phyloP scores from a whole-genome alignment of 2,113 vertebrate species.

The Nibea coibor region DNA sequence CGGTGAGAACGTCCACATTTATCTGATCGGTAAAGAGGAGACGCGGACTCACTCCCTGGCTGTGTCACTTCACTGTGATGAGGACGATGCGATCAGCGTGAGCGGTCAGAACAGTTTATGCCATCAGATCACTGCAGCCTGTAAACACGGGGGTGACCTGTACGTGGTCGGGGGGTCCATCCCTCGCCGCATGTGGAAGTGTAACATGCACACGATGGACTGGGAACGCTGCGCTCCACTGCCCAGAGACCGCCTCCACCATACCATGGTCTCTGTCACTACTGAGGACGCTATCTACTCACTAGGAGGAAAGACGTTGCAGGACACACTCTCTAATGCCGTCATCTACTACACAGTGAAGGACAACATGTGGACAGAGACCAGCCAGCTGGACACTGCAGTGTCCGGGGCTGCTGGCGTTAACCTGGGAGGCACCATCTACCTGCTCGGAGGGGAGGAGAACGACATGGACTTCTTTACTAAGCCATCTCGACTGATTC shows the following conservation, averaged over 20 bases:
- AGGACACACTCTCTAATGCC: constrained; percentile 96
- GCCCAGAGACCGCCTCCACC: constrained; percentile 95
- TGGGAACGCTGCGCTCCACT: constrained; percentile 98
- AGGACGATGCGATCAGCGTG: constrained; percentile 94
- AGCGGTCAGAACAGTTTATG: constrained; percentile 98
- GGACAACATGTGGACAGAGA: constrained; percentile 98
- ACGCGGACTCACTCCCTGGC: constrained; percentile 95
- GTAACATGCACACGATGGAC: constrained; percentile 98
- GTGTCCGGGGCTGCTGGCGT: constrained; percentile 96
- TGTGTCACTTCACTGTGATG: constrained; percentile 94
- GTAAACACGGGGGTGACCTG: constrained; percentile 95
- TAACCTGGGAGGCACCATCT: constrained; percentile 95
- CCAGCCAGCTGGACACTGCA: constrained; percentile 93
- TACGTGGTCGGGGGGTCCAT: constrained; percentile 98
- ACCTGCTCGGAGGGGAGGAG: constrained; percentile 96
- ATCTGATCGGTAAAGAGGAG: constrained; percentile 97
- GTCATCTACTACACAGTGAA: constrained; percentile 96
- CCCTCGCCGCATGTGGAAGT: constrained; percentile 99
- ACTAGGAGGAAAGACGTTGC: constrained; percentile 94
- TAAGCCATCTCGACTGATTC: constrained; percentile 97
- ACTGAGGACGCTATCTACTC: constrained; percentile 95
- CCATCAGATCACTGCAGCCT: constrained; percentile 98
- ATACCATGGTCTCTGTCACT: constrained; percentile 94
- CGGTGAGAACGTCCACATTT: constrained; percentile 98
- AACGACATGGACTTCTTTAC: constrained; percentile 99